Evolutionary conservation across 2,113 vertebrate genomes (phyloP).

Genomic region (Natator depressus): DNA sequence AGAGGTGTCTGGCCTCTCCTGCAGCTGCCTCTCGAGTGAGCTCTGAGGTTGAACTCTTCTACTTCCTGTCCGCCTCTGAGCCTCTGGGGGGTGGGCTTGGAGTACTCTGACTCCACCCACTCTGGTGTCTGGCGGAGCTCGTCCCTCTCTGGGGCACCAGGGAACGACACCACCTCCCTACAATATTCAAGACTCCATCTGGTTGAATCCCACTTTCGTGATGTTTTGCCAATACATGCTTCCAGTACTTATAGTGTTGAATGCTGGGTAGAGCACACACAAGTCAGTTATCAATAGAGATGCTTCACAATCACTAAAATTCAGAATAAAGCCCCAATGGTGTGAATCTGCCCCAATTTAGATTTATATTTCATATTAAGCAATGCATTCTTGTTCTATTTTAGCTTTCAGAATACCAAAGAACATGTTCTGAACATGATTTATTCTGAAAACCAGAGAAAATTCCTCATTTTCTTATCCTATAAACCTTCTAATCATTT

Average conservation of each 20-base stretch:
- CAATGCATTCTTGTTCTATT: constrained; percentile 50
- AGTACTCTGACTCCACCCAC: no score
- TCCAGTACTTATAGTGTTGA: constrained; percentile 36
- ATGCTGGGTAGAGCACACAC: constrained; percentile 6
- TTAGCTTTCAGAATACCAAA: constrained; percentile 29
- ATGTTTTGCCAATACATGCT: not conserved
- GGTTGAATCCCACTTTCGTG: constrained; percentile 28
- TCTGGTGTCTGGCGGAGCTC: no score
- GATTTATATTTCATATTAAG: constrained; percentile 42
- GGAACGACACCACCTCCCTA: no score
- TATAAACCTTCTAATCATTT: constrained; percentile 55
- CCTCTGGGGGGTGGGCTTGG: no score
- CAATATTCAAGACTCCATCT: constrained; percentile 4
- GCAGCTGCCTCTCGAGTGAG: no score
- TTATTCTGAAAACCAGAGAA: constrained; percentile 49
- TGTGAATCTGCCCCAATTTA: constrained; percentile 26
- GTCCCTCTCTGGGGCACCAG: no score
- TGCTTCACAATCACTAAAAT: constrained; percentile 42
- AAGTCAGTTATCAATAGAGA: constrained; percentile 39
- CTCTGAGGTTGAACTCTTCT: no score
- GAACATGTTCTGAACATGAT: constrained; percentile 35
- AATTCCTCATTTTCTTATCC: constrained; percentile 42
- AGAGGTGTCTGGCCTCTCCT: no score
- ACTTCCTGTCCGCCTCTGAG: no score
- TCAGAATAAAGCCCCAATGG: constrained; percentile 34